These are phyloP conservation scores for Etheostoma perlongum DNA, from an alignment of 2,797 vertebrate species.

Conservation along the genomic window DNA sequence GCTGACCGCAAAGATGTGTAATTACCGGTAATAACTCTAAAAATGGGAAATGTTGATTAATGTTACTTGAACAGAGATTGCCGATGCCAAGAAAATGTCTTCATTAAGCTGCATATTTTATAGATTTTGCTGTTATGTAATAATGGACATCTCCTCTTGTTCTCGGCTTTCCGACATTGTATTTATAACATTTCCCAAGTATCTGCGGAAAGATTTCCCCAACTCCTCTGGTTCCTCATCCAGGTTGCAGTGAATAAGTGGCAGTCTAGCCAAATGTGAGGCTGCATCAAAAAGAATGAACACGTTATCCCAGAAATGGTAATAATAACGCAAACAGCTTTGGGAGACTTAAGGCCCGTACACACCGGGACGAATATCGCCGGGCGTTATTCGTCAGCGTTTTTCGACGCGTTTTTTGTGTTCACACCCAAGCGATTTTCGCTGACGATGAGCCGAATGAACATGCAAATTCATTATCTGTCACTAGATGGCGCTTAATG, in stretches of 20 bases:
- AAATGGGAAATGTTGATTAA: background rate
- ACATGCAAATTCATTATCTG: too few relatives aligned
- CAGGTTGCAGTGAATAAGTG: slow-evolving; percentile 92
- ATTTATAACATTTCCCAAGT: slow-evolving; percentile 88
- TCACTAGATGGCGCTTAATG: too few relatives aligned
- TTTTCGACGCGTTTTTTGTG: too few relatives aligned
- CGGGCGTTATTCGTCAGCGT: too few relatives aligned
- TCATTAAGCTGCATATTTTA: slow-evolving; percentile 10
- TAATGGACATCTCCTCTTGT: slow-evolving; percentile 95
- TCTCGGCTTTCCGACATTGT: slow-evolving; percentile 93
- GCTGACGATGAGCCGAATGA: too few relatives aligned
- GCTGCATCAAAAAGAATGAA: slow-evolving; percentile 77
- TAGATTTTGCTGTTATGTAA: slow-evolving; percentile 80
- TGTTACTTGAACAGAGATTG: background rate
- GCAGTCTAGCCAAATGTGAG: slow-evolving; percentile 88
- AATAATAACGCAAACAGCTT: slow-evolving; percentile 11
- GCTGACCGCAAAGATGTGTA: slow-evolving; percentile 4
- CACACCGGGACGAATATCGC: too few relatives aligned
- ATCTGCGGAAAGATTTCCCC: slow-evolving; percentile 90
- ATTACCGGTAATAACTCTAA: background rate
- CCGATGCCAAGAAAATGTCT: background rate
- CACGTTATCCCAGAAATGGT: slow-evolving; percentile 19
- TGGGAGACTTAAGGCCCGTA: background rate
- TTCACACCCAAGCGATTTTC: too few relatives aligned
- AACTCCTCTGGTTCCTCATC: slow-evolving; percentile 95